Base-by-base conservation (phyloP, 2,888 invertebrate species). In the Melanostoma scalare region DNA sequence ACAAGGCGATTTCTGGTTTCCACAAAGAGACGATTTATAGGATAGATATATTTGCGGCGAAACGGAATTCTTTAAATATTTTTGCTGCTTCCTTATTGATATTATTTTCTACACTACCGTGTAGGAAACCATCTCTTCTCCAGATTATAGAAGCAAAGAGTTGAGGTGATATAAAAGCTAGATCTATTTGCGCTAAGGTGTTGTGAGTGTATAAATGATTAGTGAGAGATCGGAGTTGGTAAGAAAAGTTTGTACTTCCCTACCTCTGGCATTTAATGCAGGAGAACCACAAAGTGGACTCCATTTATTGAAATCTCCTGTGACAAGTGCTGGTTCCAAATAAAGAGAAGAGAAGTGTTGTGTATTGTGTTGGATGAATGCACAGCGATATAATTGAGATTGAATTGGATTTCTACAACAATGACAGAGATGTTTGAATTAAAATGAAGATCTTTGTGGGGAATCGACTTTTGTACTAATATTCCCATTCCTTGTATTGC, bases 401-500 rank as follows among this genome's bases (percentile, higher is more conserved):
- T 56, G 2, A 58, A 6, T 42, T 71, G 40, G 8, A 84, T 36
- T 46, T 55, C 72, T 6, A 85, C 40, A 9, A 50, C 79, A 20
- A 79, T n/a, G 1, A 56, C 10, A 4, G 52, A 52, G 35, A 35
- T 44, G 67, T 20, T 42, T 8, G 60, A 30, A 79, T 2, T 50
- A 9, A 50, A 42, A 33, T 36, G 42, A 6, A 35, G 4, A 33
- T n/a, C 10, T 6, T 68, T 79, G 31, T 85, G 85, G 33, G 84
- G 48, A 8, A 80, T 69, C 10, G 20, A 30, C 9, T 77, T 74
- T 4, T 77, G 50, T 2, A 85, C 38, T 3, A 86, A 56, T 30
- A 85, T 35, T 6, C 60, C 53, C 40, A 73, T 75, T 1, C 78
- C 80, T 56, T 80, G 79, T 10, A 78, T 85, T n/a, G 78, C 71